phyloP scores from a whole-genome alignment of 2,888 invertebrate species.

The Drosophila nr. fundita region DNA sequence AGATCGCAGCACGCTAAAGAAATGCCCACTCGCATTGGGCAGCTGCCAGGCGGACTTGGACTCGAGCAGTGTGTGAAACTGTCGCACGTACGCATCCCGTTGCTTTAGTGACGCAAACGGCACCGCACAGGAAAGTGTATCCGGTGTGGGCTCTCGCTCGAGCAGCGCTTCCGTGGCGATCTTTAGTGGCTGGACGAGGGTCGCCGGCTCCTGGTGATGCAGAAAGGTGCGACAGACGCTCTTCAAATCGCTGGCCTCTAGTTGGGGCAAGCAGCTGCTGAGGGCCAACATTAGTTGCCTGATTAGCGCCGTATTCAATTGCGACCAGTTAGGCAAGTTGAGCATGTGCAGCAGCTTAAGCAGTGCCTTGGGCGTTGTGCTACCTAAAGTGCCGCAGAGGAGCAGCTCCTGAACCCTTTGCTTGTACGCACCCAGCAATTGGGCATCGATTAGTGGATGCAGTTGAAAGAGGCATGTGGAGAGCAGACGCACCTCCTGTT shows the following conservation, averaged over 20 bases:
- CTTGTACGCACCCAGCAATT: conserved; percentile 84
- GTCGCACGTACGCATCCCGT: conserved; percentile 83
- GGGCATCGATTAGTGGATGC: conserved; percentile 82
- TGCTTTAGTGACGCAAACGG: conserved; percentile 85
- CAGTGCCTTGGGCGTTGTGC: conserved; percentile 67
- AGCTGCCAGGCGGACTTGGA: conserved; percentile 71
- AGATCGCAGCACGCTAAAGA: conserved; percentile 85
- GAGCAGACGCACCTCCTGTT: conserved; percentile 85
- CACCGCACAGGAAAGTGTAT: conserved; percentile 84
- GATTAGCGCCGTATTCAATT: conserved; percentile 81
- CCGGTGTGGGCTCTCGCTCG: conserved; percentile 79
- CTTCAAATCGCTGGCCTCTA: conserved; percentile 85
- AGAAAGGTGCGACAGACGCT: conserved; percentile 84
- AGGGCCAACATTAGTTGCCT: conserved; percentile 83
- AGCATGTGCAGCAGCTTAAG: conserved; percentile 84
- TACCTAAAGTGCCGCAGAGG: conserved; percentile 70
- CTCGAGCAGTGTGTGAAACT: conserved; percentile 80
- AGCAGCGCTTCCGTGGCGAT: conserved; percentile 82
- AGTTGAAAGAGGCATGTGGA: conserved; percentile 85
- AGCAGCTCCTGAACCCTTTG: conserved; percentile 82
- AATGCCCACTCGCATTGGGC: conserved; percentile 78
- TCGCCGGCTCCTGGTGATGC: conserved; percentile 86
- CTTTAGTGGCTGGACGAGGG: conserved; percentile 84
- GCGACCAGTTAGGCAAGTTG: conserved; percentile 85
- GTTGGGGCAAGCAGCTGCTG: conserved; percentile 78